Conservation (phyloP, 2,797 vertebrate species). For the Rhodeus uyekii region DNA sequence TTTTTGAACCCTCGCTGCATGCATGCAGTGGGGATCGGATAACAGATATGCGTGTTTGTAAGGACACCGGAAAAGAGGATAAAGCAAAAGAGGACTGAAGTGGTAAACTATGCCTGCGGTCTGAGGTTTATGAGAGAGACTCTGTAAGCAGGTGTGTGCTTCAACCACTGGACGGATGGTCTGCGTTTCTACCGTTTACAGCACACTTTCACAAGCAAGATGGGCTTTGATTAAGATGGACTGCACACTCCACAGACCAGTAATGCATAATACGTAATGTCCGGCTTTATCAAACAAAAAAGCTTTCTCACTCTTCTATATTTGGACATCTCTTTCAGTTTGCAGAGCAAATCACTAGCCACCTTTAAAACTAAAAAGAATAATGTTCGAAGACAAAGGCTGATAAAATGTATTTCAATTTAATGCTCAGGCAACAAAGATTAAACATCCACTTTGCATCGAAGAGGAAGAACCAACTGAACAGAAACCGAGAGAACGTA, state of each 20-base stretch:
- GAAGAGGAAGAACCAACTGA: too few species aligned
- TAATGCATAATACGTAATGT: conserved; percentile 28
- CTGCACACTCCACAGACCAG: conserved; percentile 24
- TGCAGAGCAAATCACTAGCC: neutral
- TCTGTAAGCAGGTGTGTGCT: conserved; percentile 42
- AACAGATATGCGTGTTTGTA: conserved; percentile 55
- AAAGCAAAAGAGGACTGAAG: conserved; percentile 16
- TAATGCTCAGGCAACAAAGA: too few species aligned
- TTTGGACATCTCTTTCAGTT: conserved; percentile 31
- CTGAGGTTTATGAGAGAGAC: conserved; percentile 1
- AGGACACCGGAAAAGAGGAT: conserved; percentile 44
- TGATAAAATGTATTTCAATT: too few species aligned
- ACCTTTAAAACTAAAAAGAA: too few species aligned
- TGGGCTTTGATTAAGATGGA: conserved; percentile 52
- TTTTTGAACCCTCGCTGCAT: conserved; percentile 51
- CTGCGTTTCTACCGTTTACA: conserved; percentile 48
- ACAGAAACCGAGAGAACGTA: too few species aligned
- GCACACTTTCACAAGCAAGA: conserved; percentile 50
- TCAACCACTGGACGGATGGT: conserved; percentile 44
- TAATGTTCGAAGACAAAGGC: too few species aligned
- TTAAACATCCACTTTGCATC: too few species aligned
- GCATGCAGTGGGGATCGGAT: conserved; percentile 45
- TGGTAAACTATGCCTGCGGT: conserved; percentile 32
- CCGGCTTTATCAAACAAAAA: conserved; percentile 40
- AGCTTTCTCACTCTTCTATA: conserved; percentile 36